Percentiles rank a stretch among this genome's conserved stretches.
Conservation (phyloP, 2,113 vertebrate species). For the Andinoacara biseriatus region DNA sequence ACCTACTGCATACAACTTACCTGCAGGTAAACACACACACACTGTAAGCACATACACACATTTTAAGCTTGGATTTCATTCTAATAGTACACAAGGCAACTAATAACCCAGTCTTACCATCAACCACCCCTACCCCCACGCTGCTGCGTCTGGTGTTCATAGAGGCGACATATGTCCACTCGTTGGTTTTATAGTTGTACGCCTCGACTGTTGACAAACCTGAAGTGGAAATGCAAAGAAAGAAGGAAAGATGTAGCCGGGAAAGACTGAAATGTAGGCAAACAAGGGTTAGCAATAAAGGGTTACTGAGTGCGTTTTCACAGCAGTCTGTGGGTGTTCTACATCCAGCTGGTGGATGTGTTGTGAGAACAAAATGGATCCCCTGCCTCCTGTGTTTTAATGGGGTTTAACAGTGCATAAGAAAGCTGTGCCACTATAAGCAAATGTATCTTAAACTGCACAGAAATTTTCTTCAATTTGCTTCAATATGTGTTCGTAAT, state of each 20-base stretch:
- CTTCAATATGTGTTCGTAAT: background rate
- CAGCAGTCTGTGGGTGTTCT: background rate
- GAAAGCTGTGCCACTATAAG: background rate
- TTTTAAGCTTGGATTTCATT: background rate
- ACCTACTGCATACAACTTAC: constrained; percentile 93
- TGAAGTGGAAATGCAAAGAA: constrained; percentile 54
- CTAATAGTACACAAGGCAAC: background rate
- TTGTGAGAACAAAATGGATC: background rate
- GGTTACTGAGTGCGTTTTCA: background rate
- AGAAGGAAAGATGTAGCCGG: background rate
- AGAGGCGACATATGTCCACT: constrained; percentile 92
- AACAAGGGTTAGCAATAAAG: background rate
- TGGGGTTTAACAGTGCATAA: background rate
- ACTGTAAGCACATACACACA: accelerated
- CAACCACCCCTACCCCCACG: constrained; percentile 94
- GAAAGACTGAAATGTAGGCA: background rate
- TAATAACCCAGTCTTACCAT: constrained; percentile 81
- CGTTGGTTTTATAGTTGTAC: constrained; percentile 91
- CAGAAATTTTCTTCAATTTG: background rate
- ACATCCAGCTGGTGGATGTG: constrained; percentile 1
- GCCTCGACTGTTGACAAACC: constrained; percentile 93
- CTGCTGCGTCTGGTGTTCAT: constrained; percentile 98
- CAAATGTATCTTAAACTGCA: background rate
- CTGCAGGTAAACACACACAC: constrained; percentile 66
- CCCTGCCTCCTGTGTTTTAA: background rate